A percentile compares a stretch with the other conserved stretches of the same genome.
phyloP scores from a whole-genome alignment of 2,113 vertebrate species.

The Thomomys bottae region DNA sequence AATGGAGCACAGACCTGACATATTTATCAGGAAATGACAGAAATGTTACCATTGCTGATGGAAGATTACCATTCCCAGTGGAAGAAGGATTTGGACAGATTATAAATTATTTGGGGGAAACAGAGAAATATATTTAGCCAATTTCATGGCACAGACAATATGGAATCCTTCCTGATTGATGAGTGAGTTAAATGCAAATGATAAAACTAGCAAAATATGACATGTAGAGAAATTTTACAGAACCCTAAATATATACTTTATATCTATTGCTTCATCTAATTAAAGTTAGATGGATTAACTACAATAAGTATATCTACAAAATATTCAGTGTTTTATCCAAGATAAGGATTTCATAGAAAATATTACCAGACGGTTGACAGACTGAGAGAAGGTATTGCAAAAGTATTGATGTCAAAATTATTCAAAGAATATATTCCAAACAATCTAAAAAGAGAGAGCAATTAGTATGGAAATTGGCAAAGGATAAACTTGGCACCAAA shows the following conservation, averaged over 20 bases:
- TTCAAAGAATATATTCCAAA: neutral
- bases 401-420: neutral
- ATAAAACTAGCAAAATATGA: neutral
- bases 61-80: too few relatives aligned
- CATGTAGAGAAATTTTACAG: neutral
- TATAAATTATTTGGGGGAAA: neutral
- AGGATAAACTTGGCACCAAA: neutral
- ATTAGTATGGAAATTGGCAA: constrained; percentile 3
- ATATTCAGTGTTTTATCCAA: neutral
- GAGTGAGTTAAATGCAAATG: neutral
- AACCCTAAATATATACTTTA: neutral
- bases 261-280: too few relatives aligned
- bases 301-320: neutral
- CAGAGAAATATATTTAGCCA: neutral
- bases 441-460: neutral
- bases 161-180: neutral
- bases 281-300: neutral
- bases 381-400: neutral
- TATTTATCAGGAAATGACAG: neutral
- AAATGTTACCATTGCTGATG: neutral
- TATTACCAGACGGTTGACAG: neutral
- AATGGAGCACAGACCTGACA: neutral
- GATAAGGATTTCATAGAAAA: neutral
- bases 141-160: neutral
- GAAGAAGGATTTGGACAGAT: neutral